A percentile compares a stretch with the other conserved stretches of the same genome.
These are phyloP conservation scores for Ceriagrion tenellum DNA, from an alignment of 2,888 invertebrate species.

Conservation along the genomic window DNA sequence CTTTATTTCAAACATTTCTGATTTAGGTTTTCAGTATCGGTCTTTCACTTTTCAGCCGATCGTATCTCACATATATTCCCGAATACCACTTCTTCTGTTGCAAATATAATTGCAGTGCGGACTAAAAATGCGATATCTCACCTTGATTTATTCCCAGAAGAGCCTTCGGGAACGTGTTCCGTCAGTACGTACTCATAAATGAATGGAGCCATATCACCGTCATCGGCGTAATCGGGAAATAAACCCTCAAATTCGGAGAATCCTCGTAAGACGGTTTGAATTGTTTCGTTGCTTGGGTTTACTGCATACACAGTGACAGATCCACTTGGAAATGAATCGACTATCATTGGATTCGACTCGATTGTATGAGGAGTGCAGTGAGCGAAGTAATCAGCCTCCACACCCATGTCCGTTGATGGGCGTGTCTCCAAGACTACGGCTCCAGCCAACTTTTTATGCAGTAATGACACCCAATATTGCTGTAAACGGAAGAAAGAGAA, in stretches of 20 bases:
- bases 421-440: constrained; percentile 84
- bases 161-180: background rate
- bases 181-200: constrained; percentile 2
- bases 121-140: background rate
- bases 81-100: no score
- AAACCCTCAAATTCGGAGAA: background rate
- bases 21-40: no score
- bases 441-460: constrained; percentile 90
- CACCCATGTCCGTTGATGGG: constrained; percentile 73
- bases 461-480: constrained; percentile 89
- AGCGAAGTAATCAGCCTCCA: constrained; percentile 80
- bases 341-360: background rate
- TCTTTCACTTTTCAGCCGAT: no score
- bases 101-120: no score
- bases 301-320: constrained; percentile 46
- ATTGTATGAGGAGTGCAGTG: constrained; percentile 83
- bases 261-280: background rate
- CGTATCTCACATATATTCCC: no score
- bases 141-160: background rate
- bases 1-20: no score
- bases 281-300: background rate
- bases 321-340: constrained; percentile 10
- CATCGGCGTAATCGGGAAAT: background rate
- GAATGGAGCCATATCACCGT: background rate
- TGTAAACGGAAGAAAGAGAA: constrained; percentile 75